Evolutionary conservation across 2,888 invertebrate species (phyloP).

Genomic region (Caenorhabditis sp.): DNA sequence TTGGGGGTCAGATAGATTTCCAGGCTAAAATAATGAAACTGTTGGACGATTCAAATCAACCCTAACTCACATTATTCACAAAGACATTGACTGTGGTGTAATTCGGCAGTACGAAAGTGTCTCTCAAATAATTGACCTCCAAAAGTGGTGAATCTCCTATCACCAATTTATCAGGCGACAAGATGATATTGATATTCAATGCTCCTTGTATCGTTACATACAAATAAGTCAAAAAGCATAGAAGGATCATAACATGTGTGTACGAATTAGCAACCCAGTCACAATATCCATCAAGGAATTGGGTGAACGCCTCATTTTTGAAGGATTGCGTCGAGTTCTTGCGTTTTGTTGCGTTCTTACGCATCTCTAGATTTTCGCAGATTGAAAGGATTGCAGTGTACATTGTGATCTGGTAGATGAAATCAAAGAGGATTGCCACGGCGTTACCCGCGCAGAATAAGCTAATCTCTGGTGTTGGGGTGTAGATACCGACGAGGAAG

Average conservation of each 20-base stretch:
- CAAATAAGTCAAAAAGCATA: conserved; percentile 52
- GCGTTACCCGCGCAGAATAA: conserved; percentile 95
- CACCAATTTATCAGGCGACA: conserved; percentile 65
- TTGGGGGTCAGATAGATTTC: conserved; percentile 53
- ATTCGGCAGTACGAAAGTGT: conserved; percentile 61
- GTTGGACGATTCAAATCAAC: not conserved
- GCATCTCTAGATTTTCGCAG: conserved; percentile 47
- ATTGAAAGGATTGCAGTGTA: conserved; percentile 54
- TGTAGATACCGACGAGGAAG: conserved; percentile 81
- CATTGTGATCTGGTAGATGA: conserved; percentile 77
- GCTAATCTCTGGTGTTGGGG: conserved; percentile 89
- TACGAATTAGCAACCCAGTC: conserved; percentile 63
- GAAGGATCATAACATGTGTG: conserved; percentile 59
- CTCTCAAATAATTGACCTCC: conserved; percentile 63
- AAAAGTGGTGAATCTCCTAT: conserved; percentile 62
- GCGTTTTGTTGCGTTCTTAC: conserved; percentile 37
- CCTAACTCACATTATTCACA: conserved; percentile 56
- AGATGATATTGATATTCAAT: conserved; percentile 54
- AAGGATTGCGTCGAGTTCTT: conserved; percentile 24
- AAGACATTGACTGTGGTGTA: conserved; percentile 64
- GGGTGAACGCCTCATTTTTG: conserved; percentile 38
- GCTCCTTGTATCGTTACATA: conserved; percentile 51
- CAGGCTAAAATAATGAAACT: conserved; percentile 43
- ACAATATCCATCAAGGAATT: conserved; percentile 56
- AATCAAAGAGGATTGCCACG: conserved; percentile 87